Base-by-base conservation (phyloP, 2,113 vertebrate genomes). In the Cisticola juncidis region DNA sequence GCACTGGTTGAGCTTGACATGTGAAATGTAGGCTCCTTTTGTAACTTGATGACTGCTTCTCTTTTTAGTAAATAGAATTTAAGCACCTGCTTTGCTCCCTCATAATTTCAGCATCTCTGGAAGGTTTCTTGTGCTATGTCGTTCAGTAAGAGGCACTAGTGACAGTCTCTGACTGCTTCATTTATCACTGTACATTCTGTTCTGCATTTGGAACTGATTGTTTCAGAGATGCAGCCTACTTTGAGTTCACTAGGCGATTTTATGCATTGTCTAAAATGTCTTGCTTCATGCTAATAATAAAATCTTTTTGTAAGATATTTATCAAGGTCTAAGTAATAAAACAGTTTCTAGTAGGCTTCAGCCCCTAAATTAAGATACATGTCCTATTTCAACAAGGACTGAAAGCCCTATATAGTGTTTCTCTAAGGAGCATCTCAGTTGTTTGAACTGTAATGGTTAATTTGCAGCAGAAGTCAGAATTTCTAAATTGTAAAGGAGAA, bases 71-170 rank as follows among this genome's bases (percentile, higher is more conserved):
- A 94, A 87, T 51, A 85, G 50, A 22, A 88, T 92, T 85, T 92
- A 94, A 96, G n/a, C 35, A 95, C 22, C 61, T 97, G 33, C 60
- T 94, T 94, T 94, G 20, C 22, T 86, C n/a, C 19, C 80, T 95
- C 74, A 69, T 90, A 92, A 96, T 96, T 97, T 96, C 81, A 91
- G 80, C 73, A 95, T 86, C 91, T 92, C 60, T 90, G 74, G 61
- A 96, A 94, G 17, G 22, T 29, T 81, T 60, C 56, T 70, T 85
- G 60, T 77, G 53, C 65, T 95, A 94, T 96, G 40, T 85, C 35
- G 40, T 91, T 96, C 82, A 42, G n/a, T 79, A 61, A 92, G 64
- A 73, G 15, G 12, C 26, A 33, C 36, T 23, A 65, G 45, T 26
- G 70, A 88, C 29, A 53, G 36, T 69, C 61, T 80, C 58, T 56